These are phyloP conservation scores for Prionailurus bengalensis DNA, from an alignment of 2,113 vertebrate species.

Conservation along the genomic window DNA sequence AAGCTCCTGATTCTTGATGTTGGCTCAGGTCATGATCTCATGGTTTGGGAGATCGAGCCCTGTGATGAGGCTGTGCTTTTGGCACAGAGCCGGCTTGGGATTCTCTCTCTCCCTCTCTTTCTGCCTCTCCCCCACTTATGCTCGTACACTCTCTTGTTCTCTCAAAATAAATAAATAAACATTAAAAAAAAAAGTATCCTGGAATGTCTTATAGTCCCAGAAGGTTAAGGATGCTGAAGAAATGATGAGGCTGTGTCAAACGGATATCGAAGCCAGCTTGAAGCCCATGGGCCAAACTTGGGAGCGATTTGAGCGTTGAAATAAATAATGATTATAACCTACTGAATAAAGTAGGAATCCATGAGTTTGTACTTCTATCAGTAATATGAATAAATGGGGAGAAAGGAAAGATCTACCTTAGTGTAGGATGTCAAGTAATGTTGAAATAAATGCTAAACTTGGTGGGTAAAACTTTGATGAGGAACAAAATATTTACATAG, in stretches of 20 bases:
- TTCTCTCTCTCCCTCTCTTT: too few relatives aligned
- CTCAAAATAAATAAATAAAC: too few relatives aligned
- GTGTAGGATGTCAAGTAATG: neutral
- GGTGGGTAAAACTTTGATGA: neutral
- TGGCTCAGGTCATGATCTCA: neutral
- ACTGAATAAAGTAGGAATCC: neutral
- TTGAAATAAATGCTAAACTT: conserved; percentile 24
- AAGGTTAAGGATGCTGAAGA: neutral
- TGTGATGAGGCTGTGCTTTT: too few relatives aligned
- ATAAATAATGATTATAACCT: conserved; percentile 20
- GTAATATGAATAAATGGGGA: neutral
- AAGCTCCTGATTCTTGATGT: too few relatives aligned
- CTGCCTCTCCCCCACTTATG: too few relatives aligned
- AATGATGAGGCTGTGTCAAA: neutral
- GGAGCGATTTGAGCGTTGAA: neutral
- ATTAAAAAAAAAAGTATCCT: neutral
- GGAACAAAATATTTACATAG: neutral
- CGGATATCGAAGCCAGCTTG: neutral
- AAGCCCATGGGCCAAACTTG: neutral
- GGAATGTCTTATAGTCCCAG: neutral
- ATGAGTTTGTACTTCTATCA: neutral
- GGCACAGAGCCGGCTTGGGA: too few relatives aligned
- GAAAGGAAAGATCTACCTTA: neutral
- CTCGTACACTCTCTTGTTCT: too few relatives aligned
- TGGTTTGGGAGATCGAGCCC: neutral